Base-by-base conservation (phyloP, 2,113 vertebrate genomes). In the Synchiropus splendidus region DNA sequence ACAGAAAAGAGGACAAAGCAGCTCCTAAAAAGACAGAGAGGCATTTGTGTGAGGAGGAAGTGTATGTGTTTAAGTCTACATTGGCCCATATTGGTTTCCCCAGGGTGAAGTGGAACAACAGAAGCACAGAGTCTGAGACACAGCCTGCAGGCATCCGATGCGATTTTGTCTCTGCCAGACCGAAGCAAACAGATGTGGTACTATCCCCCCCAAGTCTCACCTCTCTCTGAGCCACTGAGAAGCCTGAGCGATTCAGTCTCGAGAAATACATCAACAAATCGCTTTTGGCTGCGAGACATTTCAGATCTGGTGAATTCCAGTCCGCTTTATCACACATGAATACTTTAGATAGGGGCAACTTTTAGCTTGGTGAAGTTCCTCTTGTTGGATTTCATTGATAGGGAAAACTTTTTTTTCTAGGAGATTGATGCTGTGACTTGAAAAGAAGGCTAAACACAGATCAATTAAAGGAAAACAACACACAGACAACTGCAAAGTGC, bases 111-210 rank as follows among this genome's bases (percentile, higher is more conserved):
- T 42, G 52, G 61, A 58, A 70, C 70, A 55, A 70, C 53, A 54
- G 48, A 57, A 37, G 36, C 64, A 54, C 46, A 31, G 51, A 60
- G 58, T 47, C 5, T 32, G 38, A 75, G 67, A 67, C 43, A 6
- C 42, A 54, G 70, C 70, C 70, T 31, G 54, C 53, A 67, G 74
- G 69, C 73, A 59, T 62, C 46, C 27, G 21, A 66, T 54, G 63
- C 53, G 59, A 74, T 75, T 58, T 36, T 48, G 48, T 72, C 69
- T 64, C 67, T 39, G 61, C 66, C 53, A 69, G 62, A 77, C 66
- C 70, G 21, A 49, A 43, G 50, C 54, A 67, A 72, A 75, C 67
- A 78, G 54, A 75, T 60, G 57, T 39, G 45, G 30, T 17, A 27
- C 49, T 9, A n/a, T 48, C 49, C 47, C 42, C 51, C 12, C 9